Evolutionary conservation across 2,797 vertebrate genomes (phyloP).

Genomic region (Enoplosus armatus): DNA sequence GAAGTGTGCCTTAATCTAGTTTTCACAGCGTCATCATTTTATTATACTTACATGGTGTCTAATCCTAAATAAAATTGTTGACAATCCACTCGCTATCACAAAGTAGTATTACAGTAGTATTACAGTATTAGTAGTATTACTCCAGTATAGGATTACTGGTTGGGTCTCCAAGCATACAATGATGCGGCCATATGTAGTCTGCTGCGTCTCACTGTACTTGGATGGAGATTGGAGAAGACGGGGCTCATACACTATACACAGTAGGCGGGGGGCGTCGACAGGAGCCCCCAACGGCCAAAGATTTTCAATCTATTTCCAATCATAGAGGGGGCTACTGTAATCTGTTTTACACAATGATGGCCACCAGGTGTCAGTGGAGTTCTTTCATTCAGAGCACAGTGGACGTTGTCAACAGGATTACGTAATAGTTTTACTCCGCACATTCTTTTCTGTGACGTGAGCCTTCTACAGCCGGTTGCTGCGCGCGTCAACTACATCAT

Average conservation of each 20-base stretch:
- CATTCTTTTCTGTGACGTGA: slow-evolving; percentile 15
- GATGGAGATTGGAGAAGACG: neutral
- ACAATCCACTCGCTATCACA: neutral
- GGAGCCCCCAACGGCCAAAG: neutral
- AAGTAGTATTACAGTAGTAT: neutral
- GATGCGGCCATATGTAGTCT: neutral
- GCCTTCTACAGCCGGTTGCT: neutral
- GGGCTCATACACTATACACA: neutral
- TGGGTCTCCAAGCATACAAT: neutral
- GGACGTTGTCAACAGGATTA: slow-evolving; percentile 6
- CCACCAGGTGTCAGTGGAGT: slow-evolving; percentile 66
- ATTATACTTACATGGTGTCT: neutral
- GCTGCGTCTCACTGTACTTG: neutral
- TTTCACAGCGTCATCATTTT: neutral
- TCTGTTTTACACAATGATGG: rapidly evolving
- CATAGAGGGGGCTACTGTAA: rapidly evolving
- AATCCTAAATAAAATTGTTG: too few species aligned
- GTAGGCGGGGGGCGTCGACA: neutral
- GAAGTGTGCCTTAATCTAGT: neutral
- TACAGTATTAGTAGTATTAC: too few species aligned
- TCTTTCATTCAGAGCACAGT: neutral
- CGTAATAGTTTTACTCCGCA: slow-evolving; percentile 17
- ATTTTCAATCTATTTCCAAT: neutral
- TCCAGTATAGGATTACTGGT: neutral
- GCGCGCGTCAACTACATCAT: neutral